Conservation (phyloP, 2,797 vertebrate genomes). For the Melanotaenia maccullochi region DNA sequence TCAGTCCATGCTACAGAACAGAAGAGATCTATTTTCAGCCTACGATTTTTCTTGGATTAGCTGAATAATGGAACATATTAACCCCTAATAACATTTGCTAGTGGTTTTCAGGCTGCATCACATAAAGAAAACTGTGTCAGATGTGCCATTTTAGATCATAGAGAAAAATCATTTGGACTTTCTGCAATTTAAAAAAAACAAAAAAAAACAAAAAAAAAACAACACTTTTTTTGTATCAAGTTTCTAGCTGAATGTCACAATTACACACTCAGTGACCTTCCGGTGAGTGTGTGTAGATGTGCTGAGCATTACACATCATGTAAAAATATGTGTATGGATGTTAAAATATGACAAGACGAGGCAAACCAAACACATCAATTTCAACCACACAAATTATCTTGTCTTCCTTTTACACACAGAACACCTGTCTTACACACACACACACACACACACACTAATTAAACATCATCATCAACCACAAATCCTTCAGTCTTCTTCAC, state of each 20-base stretch:
- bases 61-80: background rate
- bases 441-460: constrained; percentile 8
- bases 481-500: constrained; percentile 33
- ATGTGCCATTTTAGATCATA: too few relatives aligned
- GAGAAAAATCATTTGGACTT: too few relatives aligned
- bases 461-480: constrained; percentile 9
- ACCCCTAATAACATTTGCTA: constrained; percentile 10
- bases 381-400: constrained; percentile 11
- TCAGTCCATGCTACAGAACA: background rate
- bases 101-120: background rate
- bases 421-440: constrained; percentile 14
- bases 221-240: constrained; percentile 71
- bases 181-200: too few relatives aligned
- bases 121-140: background rate
- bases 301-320: constrained; percentile 74
- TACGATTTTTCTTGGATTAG: background rate
- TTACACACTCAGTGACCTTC: constrained; percentile 89
- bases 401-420: constrained; percentile 5
- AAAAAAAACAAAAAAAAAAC: constrained; percentile 22
- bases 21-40: background rate
- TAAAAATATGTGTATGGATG: constrained; percentile 69
- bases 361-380: constrained; percentile 35
- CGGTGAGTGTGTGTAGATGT: constrained; percentile 80
- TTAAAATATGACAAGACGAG: constrained; percentile 35
- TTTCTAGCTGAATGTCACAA: constrained; percentile 84